Percentiles rank a stretch among this genome's conserved stretches.
phyloP scores from a whole-genome alignment of 2,888 invertebrate genomes.

The Notodonta ziczac region DNA sequence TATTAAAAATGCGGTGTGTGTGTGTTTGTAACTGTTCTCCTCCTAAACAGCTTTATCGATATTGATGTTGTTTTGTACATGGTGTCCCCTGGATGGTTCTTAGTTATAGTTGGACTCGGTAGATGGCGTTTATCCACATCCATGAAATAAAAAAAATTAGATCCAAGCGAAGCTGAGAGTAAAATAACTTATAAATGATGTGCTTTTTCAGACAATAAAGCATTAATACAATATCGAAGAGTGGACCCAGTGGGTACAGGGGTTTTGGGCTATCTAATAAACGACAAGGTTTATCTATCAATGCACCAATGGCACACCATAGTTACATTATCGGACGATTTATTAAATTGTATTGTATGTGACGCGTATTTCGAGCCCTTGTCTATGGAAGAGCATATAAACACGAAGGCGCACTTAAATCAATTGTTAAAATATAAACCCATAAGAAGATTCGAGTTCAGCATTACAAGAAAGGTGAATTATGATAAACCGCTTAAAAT shows the following conservation, averaged over 20 bases:
- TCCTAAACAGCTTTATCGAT: no score
- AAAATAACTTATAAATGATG: no score
- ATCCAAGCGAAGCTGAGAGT: no score
- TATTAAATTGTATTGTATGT: neutral
- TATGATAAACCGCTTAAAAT: no score
- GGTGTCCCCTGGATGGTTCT: no score
- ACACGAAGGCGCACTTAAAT: neutral
- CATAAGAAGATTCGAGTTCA: slow-evolving; percentile 41
- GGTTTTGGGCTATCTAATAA: neutral
- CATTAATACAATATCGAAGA: neutral
- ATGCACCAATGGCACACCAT: neutral
- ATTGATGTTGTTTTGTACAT: no score
- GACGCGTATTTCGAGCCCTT: neutral
- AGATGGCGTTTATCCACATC: no score
- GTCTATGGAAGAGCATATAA: neutral
- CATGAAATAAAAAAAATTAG: no score
- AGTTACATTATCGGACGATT: neutral
- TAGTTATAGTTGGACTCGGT: no score
- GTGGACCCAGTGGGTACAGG: no score
- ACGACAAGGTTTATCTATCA: neutral
- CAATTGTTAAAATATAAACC: slow-evolving; percentile 21
- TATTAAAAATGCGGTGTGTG: no score
- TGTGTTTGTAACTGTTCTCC: no score
- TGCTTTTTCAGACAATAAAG: neutral
- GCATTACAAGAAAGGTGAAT: slow-evolving; percentile 51